These are phyloP conservation scores for Brachypteracias leptosomus DNA, from an alignment of 2,113 vertebrate genomes.

Conservation along the genomic window DNA sequence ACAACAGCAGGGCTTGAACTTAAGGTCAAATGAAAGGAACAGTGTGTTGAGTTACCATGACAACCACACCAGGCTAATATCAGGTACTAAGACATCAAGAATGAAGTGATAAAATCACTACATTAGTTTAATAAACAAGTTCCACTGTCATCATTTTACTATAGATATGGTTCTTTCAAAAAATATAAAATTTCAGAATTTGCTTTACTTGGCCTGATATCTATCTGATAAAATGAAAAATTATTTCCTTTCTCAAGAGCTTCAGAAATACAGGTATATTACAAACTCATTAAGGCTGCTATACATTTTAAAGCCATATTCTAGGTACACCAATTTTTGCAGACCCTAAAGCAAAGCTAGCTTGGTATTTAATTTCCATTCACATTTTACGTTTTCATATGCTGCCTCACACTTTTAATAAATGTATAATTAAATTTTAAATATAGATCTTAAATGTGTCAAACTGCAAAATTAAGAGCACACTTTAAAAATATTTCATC, in stretches of 20 bases:
- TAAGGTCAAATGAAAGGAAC: constrained; percentile 81
- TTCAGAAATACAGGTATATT: constrained; percentile 1
- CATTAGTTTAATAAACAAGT: constrained; percentile 82
- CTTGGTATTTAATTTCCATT: constrained; percentile 1
- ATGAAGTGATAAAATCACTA: constrained; percentile 77
- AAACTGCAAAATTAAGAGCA: not conserved
- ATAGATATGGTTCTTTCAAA: constrained; percentile 21
- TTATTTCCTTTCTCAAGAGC: constrained; percentile 23
- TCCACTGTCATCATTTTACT: constrained; percentile 70
- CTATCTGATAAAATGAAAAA: constrained; percentile 45
- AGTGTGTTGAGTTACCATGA: constrained; percentile 78
- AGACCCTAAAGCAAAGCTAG: constrained; percentile 23
- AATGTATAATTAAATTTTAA: not conserved
- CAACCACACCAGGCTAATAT: constrained; percentile 77
- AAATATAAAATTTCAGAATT: constrained; percentile 34
- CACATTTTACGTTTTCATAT: not conserved
- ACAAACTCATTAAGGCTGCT: constrained; percentile 24
- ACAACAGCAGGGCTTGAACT: constrained; percentile 81
- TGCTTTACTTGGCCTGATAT: constrained; percentile 28
- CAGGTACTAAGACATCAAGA: constrained; percentile 75
- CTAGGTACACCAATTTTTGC: not conserved
- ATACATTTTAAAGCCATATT: constrained; percentile 15
- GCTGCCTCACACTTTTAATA: not conserved
- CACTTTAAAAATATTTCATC: not conserved
- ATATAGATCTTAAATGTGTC: not conserved